Base-by-base conservation (phyloP, 2,888 invertebrate genomes). In the Caenorhabditis drosophilae region DNA sequence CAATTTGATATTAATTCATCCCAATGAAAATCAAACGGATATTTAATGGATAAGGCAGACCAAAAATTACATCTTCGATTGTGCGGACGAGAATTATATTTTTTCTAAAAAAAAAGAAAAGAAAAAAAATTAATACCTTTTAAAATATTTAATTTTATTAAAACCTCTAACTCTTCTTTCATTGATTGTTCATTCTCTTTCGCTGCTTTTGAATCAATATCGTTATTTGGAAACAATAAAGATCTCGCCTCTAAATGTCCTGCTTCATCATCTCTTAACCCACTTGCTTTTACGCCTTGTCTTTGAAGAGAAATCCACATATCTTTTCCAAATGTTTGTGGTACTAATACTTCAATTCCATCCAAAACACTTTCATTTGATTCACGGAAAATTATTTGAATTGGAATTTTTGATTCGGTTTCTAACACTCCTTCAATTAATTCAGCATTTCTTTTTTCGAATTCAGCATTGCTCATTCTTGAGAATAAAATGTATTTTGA, bases 231-330 rank as follows among this genome's bases (percentile, higher is more conserved):
- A 44, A 71, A 77, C 12, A 45, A 52, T n/a, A 70, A 49, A 12
- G 54, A 34, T 9, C 49, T 59, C 11, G 73, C 59, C 41, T 78
- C 77, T 38, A 75, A 50, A 67, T 75, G 73, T 15, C 73, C 70
- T 1, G 72, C 59, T 22, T 53, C 38, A 26, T 76, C 77, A 44
- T 77, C 77, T n/a, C 64, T 52, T n/a, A 73, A 40, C 7, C 79
- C 79, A 34, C 67, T 68, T n/a, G 79, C 76, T 26, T 69, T 67
- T 7, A 72, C 77, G 20, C 68, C 70, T 11, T 64, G 45, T 44
- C 77, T 56, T 59, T 80, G 78, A 9, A 77, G 63, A 9, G 75
- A 60, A 7, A 78, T 51, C 80, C 80, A 80, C 7, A 80, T 59
- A 46, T 77, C 75, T 47, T 59, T 61, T 4, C 74, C 62, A 40